Percentiles rank a stretch among this genome's conserved stretches.
phyloP scores from a whole-genome alignment of 53 echinoderm and acorn worm species.

The Pentamera pediparva region DNA sequence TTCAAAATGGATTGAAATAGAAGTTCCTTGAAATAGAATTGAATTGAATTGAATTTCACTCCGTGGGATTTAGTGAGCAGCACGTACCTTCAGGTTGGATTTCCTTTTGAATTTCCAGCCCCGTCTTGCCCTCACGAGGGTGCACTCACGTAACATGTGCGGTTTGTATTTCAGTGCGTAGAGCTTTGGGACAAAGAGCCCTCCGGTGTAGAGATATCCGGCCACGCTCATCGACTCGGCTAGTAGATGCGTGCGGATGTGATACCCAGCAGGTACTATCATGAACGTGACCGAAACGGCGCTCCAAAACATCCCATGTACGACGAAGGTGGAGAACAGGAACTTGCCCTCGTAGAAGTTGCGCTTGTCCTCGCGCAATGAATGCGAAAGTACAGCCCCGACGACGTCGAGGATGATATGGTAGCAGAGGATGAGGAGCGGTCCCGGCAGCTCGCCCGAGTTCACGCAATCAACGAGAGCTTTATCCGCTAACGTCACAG shows the following conservation, averaged over 20 bases:
- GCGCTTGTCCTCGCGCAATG: conserved; percentile 44
- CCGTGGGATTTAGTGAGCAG: background rate
- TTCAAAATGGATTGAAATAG: too few species aligned
- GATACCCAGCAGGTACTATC: conserved; percentile 42
- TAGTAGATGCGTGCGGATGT: conserved; percentile 47
- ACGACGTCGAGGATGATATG: conserved; percentile 32
- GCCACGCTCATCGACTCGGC: conserved; percentile 44
- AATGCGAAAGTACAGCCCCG: conserved; percentile 38
- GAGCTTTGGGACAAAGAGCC: conserved; percentile 79
- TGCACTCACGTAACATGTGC: conserved; percentile 18
- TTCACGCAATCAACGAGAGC: conserved; percentile 63
- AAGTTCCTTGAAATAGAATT: too few species aligned
- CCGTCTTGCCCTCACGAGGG: conserved; percentile 3
- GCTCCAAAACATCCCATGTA: conserved; percentile 69
- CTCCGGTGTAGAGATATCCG: conserved; percentile 35
- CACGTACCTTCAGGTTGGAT: background rate
- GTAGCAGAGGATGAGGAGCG: conserved; percentile 42
- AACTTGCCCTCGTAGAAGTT: conserved; percentile 90
- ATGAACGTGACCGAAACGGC: conserved; percentile 45
- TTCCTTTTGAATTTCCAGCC: conserved; percentile 62
- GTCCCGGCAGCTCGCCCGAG: conserved; percentile 42
- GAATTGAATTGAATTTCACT: too few species aligned
- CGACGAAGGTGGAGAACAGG: conserved; percentile 74
- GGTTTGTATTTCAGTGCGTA: conserved; percentile 67
- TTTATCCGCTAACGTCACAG: conserved; percentile 15